Conservation (phyloP, 2,888 invertebrate genomes). For the Pseudococcus longispinus region DNA sequence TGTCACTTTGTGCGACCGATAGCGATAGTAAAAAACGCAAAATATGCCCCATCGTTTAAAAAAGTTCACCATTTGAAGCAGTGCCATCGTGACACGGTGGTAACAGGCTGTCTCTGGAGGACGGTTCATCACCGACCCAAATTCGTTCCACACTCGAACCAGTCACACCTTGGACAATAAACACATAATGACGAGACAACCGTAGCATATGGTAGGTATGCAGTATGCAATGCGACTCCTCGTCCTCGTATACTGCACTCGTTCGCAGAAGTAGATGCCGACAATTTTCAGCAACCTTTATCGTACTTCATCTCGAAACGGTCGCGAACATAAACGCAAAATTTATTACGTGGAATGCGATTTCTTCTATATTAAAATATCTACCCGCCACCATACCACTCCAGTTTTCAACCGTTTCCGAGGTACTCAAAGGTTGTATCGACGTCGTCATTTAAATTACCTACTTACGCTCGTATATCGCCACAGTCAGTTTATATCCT, state of each 20-base stretch:
- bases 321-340: background rate
- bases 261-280: background rate
- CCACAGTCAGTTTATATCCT: background rate
- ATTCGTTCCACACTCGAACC: constrained; percentile 53
- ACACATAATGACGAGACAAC: constrained; percentile 45
- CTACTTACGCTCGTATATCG: too few relatives aligned
- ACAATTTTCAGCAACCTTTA: background rate
- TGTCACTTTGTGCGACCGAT: background rate
- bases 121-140: constrained; percentile 38
- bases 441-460: background rate
- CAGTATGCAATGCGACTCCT: too few relatives aligned
- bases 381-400: background rate
- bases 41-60: background rate
- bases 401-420: background rate
- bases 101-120: background rate
- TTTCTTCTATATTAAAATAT: background rate
- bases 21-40: background rate
- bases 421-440: background rate
- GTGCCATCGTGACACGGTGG: background rate
- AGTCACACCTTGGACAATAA: constrained; percentile 53
- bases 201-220: too few relatives aligned
- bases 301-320: background rate
- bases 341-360: constrained; percentile 42
- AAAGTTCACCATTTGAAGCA: background rate
- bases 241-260: too few relatives aligned